Evolutionary conservation across 2,797 vertebrate genomes (phyloP).

Genomic region (Bufotes viridis): DNA sequence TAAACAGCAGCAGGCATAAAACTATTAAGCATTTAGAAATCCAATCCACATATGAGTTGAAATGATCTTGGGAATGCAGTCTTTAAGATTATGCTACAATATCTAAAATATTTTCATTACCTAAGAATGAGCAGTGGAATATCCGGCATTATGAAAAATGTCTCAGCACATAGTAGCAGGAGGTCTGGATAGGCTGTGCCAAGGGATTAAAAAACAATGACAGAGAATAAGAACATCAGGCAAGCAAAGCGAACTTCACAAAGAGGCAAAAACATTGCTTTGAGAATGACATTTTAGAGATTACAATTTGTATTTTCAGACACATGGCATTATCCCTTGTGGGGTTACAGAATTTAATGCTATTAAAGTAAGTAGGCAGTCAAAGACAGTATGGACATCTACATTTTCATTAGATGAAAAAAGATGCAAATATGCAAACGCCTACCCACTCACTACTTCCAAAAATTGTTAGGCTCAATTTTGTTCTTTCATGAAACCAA

Average conservation of each 20-base stretch:
- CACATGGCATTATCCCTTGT: constrained; percentile 48
- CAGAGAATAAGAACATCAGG: constrained; percentile 56
- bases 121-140: constrained; percentile 60
- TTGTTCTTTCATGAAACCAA: not conserved
- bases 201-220: constrained; percentile 62
- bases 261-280: constrained; percentile 46
- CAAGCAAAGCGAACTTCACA: constrained; percentile 54
- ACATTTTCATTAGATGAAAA: constrained; percentile 43
- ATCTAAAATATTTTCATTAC: constrained; percentile 64
- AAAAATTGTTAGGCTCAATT: not conserved
- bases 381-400: constrained; percentile 21
- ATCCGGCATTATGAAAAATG: constrained; percentile 60
- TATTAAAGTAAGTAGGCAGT: constrained; percentile 49
- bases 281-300: constrained; percentile 58
- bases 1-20: constrained; percentile 62
- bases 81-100: constrained; percentile 60
- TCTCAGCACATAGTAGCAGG: constrained; percentile 61
- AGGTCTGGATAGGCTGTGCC: constrained; percentile 58
- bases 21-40: constrained; percentile 63
- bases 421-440: constrained; percentile 20
- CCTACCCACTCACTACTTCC: not conserved
- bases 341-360: constrained; percentile 47
- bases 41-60: constrained; percentile 60
- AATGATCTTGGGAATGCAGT: constrained; percentile 63
- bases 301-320: constrained; percentile 56